Evolutionary conservation across 2,797 vertebrate species (phyloP).

Genomic region (Siniperca scherzeri): DNA sequence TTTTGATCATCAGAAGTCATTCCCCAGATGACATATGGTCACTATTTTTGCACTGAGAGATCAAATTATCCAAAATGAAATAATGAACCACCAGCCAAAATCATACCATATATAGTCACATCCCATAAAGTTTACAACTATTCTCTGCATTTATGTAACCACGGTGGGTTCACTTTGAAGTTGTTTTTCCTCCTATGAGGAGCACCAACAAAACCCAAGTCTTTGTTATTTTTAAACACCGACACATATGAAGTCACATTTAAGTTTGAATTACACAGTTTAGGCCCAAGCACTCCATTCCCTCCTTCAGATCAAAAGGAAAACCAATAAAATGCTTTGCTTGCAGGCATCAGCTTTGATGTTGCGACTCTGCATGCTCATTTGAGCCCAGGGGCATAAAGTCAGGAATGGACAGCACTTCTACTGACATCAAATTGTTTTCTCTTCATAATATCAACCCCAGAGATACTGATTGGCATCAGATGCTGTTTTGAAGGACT

Average conservation of each 20-base stretch:
- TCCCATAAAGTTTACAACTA: constrained; percentile 26
- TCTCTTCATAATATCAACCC: constrained; percentile 43
- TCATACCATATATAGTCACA: not conserved
- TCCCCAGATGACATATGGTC: not conserved
- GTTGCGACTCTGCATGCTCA: constrained; percentile 73
- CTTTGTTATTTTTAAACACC: constrained; percentile 76
- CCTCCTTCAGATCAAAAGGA: constrained; percentile 86
- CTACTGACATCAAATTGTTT: constrained; percentile 61
- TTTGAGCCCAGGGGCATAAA: constrained; percentile 69
- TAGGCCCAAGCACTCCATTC: constrained; percentile 64
- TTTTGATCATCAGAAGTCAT: not conserved
- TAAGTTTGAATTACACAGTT: constrained; percentile 81
- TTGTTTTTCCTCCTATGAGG: constrained; percentile 50
- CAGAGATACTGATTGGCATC: constrained; percentile 54
- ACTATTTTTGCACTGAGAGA: not conserved
- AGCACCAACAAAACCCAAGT: constrained; percentile 61
- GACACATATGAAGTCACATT: constrained; percentile 73
- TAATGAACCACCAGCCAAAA: not conserved
- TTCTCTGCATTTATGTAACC: constrained; percentile 29
- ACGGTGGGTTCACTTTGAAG: constrained; percentile 66
- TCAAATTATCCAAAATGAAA: not conserved
- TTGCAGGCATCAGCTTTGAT: constrained; percentile 86
- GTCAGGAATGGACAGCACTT: constrained; percentile 65
- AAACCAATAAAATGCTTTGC: constrained; percentile 81
- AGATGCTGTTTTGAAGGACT: not conserved